Base-by-base conservation (phyloP, 2,113 vertebrate genomes). In the Glareola pratincola region DNA sequence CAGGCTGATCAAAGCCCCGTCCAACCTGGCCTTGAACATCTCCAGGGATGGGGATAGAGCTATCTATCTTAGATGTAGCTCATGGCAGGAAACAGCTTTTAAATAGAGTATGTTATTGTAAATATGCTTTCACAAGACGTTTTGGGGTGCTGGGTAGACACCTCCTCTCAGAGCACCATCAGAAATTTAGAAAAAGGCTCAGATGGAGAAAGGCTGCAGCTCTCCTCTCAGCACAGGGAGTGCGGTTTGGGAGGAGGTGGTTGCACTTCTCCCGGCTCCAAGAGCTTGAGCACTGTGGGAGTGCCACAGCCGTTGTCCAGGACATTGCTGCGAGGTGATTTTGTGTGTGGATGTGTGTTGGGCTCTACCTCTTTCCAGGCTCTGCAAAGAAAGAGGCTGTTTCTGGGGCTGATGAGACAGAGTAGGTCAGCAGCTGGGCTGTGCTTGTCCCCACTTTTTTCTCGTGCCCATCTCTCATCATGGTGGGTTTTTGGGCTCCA, bases 221-320 rank as follows among this genome's bases (percentile, higher is more conserved):
- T 83, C 23, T 84, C 6, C 36, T 54, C 26, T 57, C 1, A 2
- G 41, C 1, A 3, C 24, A 19, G 1, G 0, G 18, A 1, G 22
- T 3, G 1, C 1, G 1, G 21, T 62, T 57, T 60, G 79, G 75
- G 72, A 29, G 27, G n/a, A 80, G 47, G 43, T 2, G 1, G 21
- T 43, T 53, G 43, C 17, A 6, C 3, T 6, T 84, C 30, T 53
- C 43, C 32, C 4, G 3, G 14, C 22, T 69, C 48, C 6, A 10
- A 64, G 87, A 20, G 48, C 56, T 62, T 0, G 1, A 69, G 56
- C 0, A 5, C 56, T 3, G 1, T 1, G 1, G 81, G 76, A 86
- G 39, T 14, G 43, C 21, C 47, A 43, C 1, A 2, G 48, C 20
- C 1, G 1, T 45, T 56, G 74, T 45, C 66, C 1, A 2, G 24